Evolutionary conservation across 2,888 invertebrate genomes (phyloP), one percentile per base, ranked within the genome.

Genomic region (Tiliacea aurago): DNA sequence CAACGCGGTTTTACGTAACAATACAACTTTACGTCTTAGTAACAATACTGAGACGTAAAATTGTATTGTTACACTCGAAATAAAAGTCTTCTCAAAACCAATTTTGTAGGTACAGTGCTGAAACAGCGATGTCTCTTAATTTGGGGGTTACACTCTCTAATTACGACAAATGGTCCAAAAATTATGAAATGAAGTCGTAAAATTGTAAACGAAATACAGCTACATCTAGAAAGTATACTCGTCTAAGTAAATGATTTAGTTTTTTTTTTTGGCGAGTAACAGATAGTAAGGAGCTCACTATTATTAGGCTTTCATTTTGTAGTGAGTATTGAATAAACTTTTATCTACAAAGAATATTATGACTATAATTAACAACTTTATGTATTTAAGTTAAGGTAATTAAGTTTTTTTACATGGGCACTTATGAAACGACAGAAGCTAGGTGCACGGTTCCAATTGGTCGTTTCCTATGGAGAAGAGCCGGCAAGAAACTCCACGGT

Each of bases 41-140:
- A 37, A 4, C 4, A 6, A 5, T 37, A 37, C 37, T 37, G 37
- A 37, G 37, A 37, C 37, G 37, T 37, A 37, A 37, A 37, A 4
- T 37, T 6, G 37, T 37, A 37, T 4, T 37, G 33, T 51, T 51
- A 23, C 0, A 41, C n/a, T 20, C 13, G 7, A 55, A 68, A 61
- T 51, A 55, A 56, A 59, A 63, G 76, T 64, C 76, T 28, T 53
- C 47, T 43, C 23, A 23, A 62, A 51, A 65, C 11, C 47, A 78
- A 67, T 73, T 58, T 28, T 59, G 11, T n/a, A n/a, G n/a, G n/a
- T 20, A 15, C 37, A 65, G 49, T 64, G 63, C 49, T 64, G 43
- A 37, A 6, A 11, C 28, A 43, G 20, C 51, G 15, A 56, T 81
- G 13, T 65, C 23, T 78, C 68, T 76, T 76, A 41, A 81, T 78